These are phyloP conservation scores for Drosophila sulfurigaster DNA, from an alignment of 1,140 invertebrate genomes.

Conservation along the genomic window DNA sequence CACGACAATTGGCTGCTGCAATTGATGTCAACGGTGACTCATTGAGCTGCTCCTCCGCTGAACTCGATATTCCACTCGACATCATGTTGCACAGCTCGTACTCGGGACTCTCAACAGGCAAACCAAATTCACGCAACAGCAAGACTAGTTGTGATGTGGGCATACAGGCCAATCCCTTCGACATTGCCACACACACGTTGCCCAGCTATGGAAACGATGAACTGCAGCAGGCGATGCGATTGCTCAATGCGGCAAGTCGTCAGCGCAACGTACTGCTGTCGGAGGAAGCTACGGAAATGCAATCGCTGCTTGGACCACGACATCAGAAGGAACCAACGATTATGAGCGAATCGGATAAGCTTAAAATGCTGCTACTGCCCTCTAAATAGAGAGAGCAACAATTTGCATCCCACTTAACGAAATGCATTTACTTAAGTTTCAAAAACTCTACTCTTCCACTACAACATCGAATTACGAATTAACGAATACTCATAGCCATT, in stretches of 20 bases:
- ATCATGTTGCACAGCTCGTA: slow-evolving; percentile 85
- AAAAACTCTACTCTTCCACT: slow-evolving; percentile 49
- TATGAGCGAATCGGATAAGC: slow-evolving; percentile 84
- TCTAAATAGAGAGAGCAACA: slow-evolving; percentile 68
- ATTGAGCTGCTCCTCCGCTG: slow-evolving; percentile 63
- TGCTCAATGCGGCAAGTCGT: slow-evolving; percentile 73
- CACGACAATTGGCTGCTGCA: slow-evolving; percentile 45
- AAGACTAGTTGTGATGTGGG: slow-evolving; percentile 86
- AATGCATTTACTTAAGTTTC: slow-evolving; percentile 75
- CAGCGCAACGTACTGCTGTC: slow-evolving; percentile 57
- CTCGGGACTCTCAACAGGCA: slow-evolving; percentile 85
- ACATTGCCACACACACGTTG: slow-evolving; percentile 87
- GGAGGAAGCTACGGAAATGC: slow-evolving; percentile 71
- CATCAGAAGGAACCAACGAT: slow-evolving; percentile 69
- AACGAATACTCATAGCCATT: slow-evolving; percentile 69
- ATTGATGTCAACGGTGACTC: slow-evolving; percentile 53
- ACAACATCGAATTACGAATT: slow-evolving; percentile 36
- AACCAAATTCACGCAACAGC: slow-evolving; percentile 85
- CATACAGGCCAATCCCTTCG: slow-evolving; percentile 87
- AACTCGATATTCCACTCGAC: slow-evolving; percentile 65
- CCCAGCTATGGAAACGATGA: slow-evolving; percentile 74
- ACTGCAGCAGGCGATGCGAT: slow-evolving; percentile 71
- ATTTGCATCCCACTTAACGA: slow-evolving; percentile 8
- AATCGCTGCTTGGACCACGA: slow-evolving; percentile 61
- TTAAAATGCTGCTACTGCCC: slow-evolving; percentile 85